Evolutionary conservation across 35 echinoderm and acorn worm genomes (phyloP).

Genomic region (Apostichopus californicus): DNA sequence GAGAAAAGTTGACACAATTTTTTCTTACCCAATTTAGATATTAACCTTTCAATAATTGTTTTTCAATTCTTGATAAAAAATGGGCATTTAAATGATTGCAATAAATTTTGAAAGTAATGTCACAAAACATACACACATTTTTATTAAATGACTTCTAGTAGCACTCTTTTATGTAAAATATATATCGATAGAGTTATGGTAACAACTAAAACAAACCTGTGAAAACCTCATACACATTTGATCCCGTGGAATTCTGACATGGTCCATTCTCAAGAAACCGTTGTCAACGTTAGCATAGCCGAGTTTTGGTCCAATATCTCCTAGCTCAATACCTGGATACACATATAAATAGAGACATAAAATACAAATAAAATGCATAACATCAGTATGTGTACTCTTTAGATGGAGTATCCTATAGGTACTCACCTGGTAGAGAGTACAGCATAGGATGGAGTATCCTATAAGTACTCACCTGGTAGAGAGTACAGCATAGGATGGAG

Average conservation of each 20-base stretch:
- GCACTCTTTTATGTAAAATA: too few species aligned
- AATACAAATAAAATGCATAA: not conserved
- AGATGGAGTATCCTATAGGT: not conserved
- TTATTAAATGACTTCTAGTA: too few species aligned
- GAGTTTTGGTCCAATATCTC: constrained; percentile 95
- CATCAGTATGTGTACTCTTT: not conserved
- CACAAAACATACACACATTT: too few species aligned
- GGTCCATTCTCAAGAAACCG: constrained; percentile 82
- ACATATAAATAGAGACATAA: not conserved
- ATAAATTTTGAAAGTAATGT: too few species aligned
- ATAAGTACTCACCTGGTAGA: too few species aligned
- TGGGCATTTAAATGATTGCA: not conserved
- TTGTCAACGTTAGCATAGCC: constrained; percentile 83
- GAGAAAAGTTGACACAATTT: too few species aligned
- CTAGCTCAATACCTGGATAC: constrained; percentile 74
- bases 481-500: too few species aligned
- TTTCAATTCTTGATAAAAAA: not conserved
- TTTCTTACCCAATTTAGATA: too few species aligned
- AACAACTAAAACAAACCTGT: not conserved
- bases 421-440: not conserved
- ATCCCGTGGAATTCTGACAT: constrained; percentile 27
- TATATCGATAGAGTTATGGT: too few species aligned
- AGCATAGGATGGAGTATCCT: too few species aligned
- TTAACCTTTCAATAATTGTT: too few species aligned
- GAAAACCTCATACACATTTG: constrained; percentile 77